Conservation (phyloP, 2,797 vertebrate genomes). For the Holocentrus rufus region DNA sequence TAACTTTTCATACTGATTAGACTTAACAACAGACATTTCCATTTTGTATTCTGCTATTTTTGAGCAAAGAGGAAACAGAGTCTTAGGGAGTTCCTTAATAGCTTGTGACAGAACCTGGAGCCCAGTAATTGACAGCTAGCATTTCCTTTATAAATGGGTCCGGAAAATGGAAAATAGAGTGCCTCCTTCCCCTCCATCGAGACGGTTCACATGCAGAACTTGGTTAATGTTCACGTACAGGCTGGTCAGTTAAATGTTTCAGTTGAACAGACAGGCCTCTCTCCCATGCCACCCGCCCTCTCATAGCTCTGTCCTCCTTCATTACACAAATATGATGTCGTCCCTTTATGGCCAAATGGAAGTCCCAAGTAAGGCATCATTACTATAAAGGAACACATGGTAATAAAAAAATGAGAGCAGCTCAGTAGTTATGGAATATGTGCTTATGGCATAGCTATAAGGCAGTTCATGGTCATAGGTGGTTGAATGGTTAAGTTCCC, state of each 20-base stretch:
- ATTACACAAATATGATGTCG: conserved; percentile 45
- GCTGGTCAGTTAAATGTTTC: conserved; percentile 23
- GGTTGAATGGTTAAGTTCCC: neutral
- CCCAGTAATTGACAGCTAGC: conserved; percentile 53
- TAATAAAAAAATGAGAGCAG: conserved; percentile 5
- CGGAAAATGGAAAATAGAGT: conserved; percentile 54
- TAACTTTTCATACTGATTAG: conserved; percentile 25
- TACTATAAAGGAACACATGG: conserved; percentile 33
- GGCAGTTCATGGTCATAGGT: neutral
- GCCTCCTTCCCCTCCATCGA: conserved; percentile 30
- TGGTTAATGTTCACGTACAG: conserved; percentile 26
- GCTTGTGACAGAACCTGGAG: conserved; percentile 56
- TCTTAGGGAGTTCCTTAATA: conserved; percentile 54
- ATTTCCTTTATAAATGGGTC: conserved; percentile 65
- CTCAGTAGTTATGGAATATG: conserved; percentile 21
- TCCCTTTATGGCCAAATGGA: conserved; percentile 26
- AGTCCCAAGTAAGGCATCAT: conserved; percentile 25
- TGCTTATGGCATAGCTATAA: conserved; percentile 25
- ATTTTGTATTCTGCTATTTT: conserved; percentile 41
- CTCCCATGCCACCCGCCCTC: conserved; percentile 27
- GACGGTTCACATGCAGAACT: conserved; percentile 31
- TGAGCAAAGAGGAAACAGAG: conserved; percentile 14
- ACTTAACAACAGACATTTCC: conserved; percentile 45
- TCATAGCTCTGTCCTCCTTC: conserved; percentile 42
- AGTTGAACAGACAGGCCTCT: conserved; percentile 26